Evolutionary conservation across 2,113 vertebrate species (phyloP), one percentile per base, ranked within the genome.

Genomic region (Formicarius rufipectus): DNA sequence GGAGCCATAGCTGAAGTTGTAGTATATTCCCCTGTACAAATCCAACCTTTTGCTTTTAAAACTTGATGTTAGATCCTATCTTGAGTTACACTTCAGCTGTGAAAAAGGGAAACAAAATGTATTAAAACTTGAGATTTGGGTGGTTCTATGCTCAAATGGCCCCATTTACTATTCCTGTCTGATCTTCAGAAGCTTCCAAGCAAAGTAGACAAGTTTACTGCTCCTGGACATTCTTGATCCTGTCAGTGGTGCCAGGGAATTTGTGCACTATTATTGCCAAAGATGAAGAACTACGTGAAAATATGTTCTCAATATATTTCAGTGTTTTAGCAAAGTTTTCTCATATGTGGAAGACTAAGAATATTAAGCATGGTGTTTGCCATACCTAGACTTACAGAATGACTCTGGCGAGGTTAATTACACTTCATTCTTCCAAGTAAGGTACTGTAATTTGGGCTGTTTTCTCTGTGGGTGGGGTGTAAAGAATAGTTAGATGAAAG

Each of bases 161-260:
- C 22, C 30, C 58, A 37, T 78, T 87, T 84, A 50, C 56, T 91
- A 23, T 59, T 89, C 60, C 58, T 1, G 11, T 87, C 63, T 2
- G 24, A 71, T 84, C 90, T 88, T 84, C 73, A 86, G 50, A 91
- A 63, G 64, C 82, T 89, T 94, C 73, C 69, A 84, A 74, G 82
- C 58, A 37, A 87, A 87, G 53, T 90, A 93, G 76, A 58, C 14
- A 2, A 75, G 35, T 87, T 85, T 86, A 72, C 81, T 74, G 82
- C 42, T 86, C 45, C 47, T 77, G 6, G 28, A 78, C 21, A 44
- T 90, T 95, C 74, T 79, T 8, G 1, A 27, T 87, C 71, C 76
- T 93, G 42, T 27, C 88, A 50, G 17, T 78, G 47, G 28, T 94
- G 93, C 85, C 94, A 93, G 89, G 55, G 89, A 96, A 93, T 96